phyloP scores from a whole-genome alignment of 2,797 vertebrate species.

The Acanthiza pusilla region DNA sequence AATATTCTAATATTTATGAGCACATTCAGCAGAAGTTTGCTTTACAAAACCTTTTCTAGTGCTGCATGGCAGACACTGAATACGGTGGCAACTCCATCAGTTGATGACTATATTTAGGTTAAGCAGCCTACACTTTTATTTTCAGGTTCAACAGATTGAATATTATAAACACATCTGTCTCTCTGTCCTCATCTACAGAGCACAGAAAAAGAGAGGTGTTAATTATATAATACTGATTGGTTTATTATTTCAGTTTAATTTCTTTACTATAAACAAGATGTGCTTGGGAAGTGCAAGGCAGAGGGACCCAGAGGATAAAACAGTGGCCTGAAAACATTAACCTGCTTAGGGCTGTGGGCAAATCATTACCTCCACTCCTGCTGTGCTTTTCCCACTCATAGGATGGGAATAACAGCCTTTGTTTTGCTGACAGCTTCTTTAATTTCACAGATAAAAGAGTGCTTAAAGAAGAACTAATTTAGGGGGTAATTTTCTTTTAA shows the following conservation, averaged over 20 bases:
- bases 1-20: slow-evolving; percentile 61
- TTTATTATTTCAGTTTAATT: slow-evolving; percentile 6
- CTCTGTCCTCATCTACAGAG: background rate
- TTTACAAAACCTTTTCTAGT: slow-evolving; percentile 4
- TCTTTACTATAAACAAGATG: background rate
- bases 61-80: background rate
- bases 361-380: background rate
- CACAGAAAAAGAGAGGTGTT: background rate
- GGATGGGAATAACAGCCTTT: background rate
- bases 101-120: slow-evolving; percentile 47
- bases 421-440: background rate
- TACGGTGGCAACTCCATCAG: background rate
- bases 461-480: background rate
- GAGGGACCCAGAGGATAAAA: background rate
- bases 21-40: slow-evolving; percentile 30
- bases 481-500: background rate
- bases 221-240: background rate
- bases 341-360: background rate
- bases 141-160: slow-evolving; percentile 11
- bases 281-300: background rate
- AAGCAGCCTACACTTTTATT: slow-evolving; percentile 9
- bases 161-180: slow-evolving; percentile 21
- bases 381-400: background rate
- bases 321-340: background rate
- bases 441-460: background rate